These are phyloP conservation scores for Epinephelus awoara DNA, from an alignment of 2,797 vertebrate species.

Conservation along the genomic window DNA sequence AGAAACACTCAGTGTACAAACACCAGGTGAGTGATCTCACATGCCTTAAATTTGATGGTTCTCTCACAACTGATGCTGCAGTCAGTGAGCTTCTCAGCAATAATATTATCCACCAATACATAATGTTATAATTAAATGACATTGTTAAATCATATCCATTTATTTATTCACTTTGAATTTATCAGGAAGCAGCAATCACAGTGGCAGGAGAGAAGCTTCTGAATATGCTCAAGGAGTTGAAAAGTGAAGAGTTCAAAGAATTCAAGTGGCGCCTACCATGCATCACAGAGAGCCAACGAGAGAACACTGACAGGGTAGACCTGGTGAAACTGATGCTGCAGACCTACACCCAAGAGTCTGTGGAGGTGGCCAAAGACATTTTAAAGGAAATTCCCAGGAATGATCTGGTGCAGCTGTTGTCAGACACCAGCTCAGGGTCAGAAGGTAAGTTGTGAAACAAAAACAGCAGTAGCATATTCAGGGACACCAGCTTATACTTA, in stretches of 20 bases:
- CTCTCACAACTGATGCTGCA: not conserved
- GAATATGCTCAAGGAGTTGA: not conserved
- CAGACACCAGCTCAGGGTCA: not conserved
- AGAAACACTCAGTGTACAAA: not conserved
- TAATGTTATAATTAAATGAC: not conserved
- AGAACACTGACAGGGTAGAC: not conserved
- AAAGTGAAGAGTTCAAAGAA: not conserved
- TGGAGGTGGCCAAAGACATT: not conserved
- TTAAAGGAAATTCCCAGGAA: constrained; percentile 3
- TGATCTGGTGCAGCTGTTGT: constrained; percentile 10
- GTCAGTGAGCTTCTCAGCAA: not conserved
- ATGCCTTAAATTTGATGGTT: not conserved
- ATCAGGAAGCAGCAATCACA: not conserved
- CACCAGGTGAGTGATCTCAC: not conserved
- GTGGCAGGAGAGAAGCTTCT: not conserved
- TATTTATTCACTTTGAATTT: not conserved
- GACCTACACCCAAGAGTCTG: not conserved
- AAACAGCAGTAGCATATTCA: not conserved
- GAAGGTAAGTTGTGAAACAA: not conserved
- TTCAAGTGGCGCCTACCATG: constrained; percentile 15
- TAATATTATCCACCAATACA: not conserved
- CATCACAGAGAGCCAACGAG: not conserved
- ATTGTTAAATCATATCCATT: not conserved
- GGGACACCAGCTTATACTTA: not conserved
- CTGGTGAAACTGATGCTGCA: constrained; percentile 3